A percentile compares a stretch with the other conserved stretches of the same genome.
Evolutionary conservation across 2,113 vertebrate genomes (phyloP).

Genomic region (Cebidichthys violaceus): DNA sequence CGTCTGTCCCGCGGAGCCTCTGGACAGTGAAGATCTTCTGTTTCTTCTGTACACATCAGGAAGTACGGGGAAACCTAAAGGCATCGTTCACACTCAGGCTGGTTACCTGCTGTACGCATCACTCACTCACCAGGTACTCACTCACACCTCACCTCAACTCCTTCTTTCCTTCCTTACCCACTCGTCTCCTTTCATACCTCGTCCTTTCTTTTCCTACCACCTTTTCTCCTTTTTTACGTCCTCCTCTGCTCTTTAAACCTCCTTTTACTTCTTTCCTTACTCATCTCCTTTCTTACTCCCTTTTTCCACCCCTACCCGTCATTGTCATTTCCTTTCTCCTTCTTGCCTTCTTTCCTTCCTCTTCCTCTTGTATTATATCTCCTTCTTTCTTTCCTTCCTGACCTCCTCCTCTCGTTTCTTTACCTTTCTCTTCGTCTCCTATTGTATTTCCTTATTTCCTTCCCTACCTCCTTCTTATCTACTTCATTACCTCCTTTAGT

Average conservation of each 20-base stretch:
- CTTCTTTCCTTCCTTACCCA: not conserved
- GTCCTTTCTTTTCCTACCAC: not conserved
- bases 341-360: too few relatives aligned
- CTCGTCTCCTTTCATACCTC: not conserved
- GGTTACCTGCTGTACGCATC: conserved; percentile 92
- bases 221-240: not conserved
- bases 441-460: not conserved
- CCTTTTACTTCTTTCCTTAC: too few relatives aligned
- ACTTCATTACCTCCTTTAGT: not conserved
- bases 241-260: too few relatives aligned
- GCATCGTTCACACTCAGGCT: conserved; percentile 91
- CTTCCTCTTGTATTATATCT: too few relatives aligned
- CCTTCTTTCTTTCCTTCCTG: too few relatives aligned
- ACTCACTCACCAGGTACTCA: conserved; percentile 87
- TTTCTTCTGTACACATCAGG: conserved; percentile 94
- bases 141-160: not conserved
- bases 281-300: too few relatives aligned
- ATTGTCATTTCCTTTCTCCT: too few relatives aligned
- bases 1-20: conserved; percentile 85
- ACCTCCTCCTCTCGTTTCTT: too few relatives aligned
- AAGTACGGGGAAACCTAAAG: conserved; percentile 93
- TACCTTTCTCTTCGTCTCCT: not conserved
- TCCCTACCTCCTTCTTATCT: not conserved
- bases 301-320: too few relatives aligned
- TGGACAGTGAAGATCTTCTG: conserved; percentile 91